Evolutionary conservation across 1,140 invertebrate genomes (phyloP).

Genomic region (Apolygus lucorum): DNA sequence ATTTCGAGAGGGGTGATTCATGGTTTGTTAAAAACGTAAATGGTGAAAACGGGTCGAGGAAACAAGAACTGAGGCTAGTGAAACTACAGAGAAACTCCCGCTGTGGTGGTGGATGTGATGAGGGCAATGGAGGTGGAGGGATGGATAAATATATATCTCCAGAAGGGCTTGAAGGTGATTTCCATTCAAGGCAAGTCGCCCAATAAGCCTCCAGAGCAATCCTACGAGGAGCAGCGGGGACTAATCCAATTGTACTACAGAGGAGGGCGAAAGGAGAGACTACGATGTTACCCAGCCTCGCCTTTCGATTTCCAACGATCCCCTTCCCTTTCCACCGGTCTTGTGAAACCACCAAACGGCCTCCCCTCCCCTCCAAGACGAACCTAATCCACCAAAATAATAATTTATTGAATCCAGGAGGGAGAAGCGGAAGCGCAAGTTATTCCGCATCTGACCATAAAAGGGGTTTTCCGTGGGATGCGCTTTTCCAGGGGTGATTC

Average conservation of each 20-base stretch:
- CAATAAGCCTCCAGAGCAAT: background rate
- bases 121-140: too few species aligned
- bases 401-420: conserved; percentile 9
- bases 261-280: background rate
- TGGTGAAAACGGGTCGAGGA: too few species aligned
- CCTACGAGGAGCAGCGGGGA: background rate
- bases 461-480: background rate
- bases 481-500: background rate
- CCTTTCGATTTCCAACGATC: background rate
- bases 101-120: too few species aligned
- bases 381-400: conserved; percentile 7
- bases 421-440: background rate
- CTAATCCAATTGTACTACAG: conserved; percentile 13
- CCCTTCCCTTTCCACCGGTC: background rate
- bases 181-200: conserved; percentile 8
- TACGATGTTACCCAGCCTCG: background rate
- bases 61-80: background rate
- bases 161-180: conserved; percentile 1
- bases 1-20: too few species aligned
- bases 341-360: background rate
- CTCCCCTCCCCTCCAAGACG: background rate
- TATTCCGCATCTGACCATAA: conserved; percentile 6
- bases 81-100: too few species aligned
- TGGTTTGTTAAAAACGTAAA: too few species aligned
- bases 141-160: background rate